Evolutionary conservation across 2,888 invertebrate species (phyloP).

Genomic region (Bombylius discolor): DNA sequence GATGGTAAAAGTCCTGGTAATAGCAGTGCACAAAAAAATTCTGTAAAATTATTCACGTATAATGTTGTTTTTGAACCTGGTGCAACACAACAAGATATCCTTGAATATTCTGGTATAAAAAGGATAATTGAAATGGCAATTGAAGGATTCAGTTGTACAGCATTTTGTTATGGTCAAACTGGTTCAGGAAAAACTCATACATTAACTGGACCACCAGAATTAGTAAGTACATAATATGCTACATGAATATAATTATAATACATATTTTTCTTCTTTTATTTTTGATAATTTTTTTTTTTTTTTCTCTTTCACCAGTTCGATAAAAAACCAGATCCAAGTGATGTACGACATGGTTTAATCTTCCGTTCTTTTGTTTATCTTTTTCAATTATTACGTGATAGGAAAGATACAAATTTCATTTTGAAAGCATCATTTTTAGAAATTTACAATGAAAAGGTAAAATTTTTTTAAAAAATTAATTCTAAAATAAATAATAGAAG

Average conservation of each 20-base stretch:
- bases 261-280: neutral
- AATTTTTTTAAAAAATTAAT: slow-evolving; percentile 11
- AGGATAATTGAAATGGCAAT: slow-evolving; percentile 86
- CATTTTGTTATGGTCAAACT: slow-evolving; percentile 93
- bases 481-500: too few species aligned
- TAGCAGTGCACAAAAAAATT: slow-evolving; percentile 44
- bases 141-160: slow-evolving; percentile 87
- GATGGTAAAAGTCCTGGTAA: slow-evolving; percentile 38
- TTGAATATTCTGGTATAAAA: slow-evolving; percentile 83
- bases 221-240: slow-evolving; percentile 43
- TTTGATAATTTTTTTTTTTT: slow-evolving; percentile 1
- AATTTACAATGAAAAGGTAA: slow-evolving; percentile 93
- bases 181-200: slow-evolving; percentile 96
- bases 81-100: slow-evolving; percentile 66
- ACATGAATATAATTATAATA: neutral
- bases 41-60: slow-evolving; percentile 80
- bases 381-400: slow-evolving; percentile 66
- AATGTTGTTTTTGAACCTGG: slow-evolving; percentile 91
- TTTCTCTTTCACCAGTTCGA: slow-evolving; percentile 41
- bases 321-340: slow-evolving; percentile 49
- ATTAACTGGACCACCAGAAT: slow-evolving; percentile 77
- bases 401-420: slow-evolving; percentile 65
- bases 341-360: slow-evolving; percentile 72
- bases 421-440: slow-evolving; percentile 88
- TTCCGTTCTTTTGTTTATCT: slow-evolving; percentile 84